Conservation (phyloP, 2,888 invertebrate genomes). For the Lasioglossum pauxillum region DNA sequence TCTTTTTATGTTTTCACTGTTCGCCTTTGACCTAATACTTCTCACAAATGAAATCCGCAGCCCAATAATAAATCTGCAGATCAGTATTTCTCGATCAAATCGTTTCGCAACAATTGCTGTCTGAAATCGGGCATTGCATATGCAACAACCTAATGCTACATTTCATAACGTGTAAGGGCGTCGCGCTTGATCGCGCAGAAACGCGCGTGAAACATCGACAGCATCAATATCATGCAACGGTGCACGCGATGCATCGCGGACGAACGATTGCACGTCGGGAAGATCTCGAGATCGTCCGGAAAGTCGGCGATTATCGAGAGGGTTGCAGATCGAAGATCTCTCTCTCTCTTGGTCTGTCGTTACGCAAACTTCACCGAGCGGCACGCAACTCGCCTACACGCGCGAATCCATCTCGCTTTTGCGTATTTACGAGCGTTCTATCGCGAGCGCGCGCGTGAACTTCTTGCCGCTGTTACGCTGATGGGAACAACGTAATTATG, state of each 20-base stretch:
- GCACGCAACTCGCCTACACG: conserved; percentile 39
- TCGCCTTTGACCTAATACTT: neutral
- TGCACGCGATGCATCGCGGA: conserved; percentile 44
- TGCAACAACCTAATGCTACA: neutral
- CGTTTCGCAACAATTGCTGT: neutral
- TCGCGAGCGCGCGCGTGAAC: neutral
- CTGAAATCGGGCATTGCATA: neutral
- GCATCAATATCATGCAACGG: conserved; percentile 18
- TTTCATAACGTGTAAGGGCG: conserved; percentile 50
- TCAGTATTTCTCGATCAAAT: neutral
- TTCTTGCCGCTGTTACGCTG: conserved; percentile 12
- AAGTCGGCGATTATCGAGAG: conserved; percentile 42
- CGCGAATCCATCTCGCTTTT: conserved; percentile 10
- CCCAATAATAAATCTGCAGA: neutral
- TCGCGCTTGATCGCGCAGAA: conserved; percentile 22
- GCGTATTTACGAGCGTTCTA: conserved; percentile 5
- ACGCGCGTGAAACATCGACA: conserved; percentile 29
- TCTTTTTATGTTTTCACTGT: no score
- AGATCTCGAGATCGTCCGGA: conserved; percentile 47
- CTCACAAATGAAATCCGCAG: neutral
- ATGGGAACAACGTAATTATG: conserved; percentile 37
- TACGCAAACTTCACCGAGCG: conserved; percentile 59
- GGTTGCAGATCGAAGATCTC: conserved; percentile 32
- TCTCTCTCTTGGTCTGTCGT: conserved; percentile 27
- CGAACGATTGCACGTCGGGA: conserved; percentile 43